A percentile compares a stretch with the other conserved stretches of the same genome.
phyloP scores from a whole-genome alignment of 1,140 invertebrate species.

The Bombus polaris region DNA sequence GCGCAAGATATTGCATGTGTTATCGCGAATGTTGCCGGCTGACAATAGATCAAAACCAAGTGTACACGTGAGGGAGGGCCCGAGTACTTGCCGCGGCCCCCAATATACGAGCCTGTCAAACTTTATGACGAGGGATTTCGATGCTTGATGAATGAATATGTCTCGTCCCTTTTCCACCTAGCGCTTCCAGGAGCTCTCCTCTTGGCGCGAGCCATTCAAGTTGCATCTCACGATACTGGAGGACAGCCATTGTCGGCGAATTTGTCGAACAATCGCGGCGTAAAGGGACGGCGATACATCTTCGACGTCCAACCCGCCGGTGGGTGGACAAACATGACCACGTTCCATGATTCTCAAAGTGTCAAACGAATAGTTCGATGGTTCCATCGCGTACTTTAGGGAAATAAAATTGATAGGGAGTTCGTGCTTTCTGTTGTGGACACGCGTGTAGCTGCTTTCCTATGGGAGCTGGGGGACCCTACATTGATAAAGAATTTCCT shows the following conservation, averaged over 20 bases:
- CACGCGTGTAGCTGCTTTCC: neutral
- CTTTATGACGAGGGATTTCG: constrained; percentile 70
- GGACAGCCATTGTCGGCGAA: constrained; percentile 57
- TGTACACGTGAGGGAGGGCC: constrained; percentile 38
- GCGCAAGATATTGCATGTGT: constrained; percentile 71
- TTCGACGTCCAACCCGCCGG: neutral
- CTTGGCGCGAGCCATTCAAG: constrained; percentile 37
- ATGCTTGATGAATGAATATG: constrained; percentile 71
- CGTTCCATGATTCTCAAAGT: constrained; percentile 7
- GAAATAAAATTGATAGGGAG: neutral
- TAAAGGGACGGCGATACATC: constrained; percentile 25
- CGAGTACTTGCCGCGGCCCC: constrained; percentile 63
- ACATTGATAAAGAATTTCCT: neutral
- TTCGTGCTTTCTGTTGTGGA: neutral
- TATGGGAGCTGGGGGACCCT: no score
- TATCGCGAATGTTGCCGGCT: constrained; percentile 66
- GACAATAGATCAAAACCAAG: constrained; percentile 70
- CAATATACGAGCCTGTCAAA: constrained; percentile 71
- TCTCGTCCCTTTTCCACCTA: constrained; percentile 46
- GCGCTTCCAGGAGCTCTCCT: constrained; percentile 24
- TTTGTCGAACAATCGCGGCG: constrained; percentile 54
- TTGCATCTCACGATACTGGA: constrained; percentile 21
- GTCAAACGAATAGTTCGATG: neutral
- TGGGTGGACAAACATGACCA: neutral
- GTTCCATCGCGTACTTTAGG: no score